Evolutionary conservation across 2,797 vertebrate genomes (phyloP), one percentile per base, ranked within the genome.

Genomic region (Malacoraja senta): DNA sequence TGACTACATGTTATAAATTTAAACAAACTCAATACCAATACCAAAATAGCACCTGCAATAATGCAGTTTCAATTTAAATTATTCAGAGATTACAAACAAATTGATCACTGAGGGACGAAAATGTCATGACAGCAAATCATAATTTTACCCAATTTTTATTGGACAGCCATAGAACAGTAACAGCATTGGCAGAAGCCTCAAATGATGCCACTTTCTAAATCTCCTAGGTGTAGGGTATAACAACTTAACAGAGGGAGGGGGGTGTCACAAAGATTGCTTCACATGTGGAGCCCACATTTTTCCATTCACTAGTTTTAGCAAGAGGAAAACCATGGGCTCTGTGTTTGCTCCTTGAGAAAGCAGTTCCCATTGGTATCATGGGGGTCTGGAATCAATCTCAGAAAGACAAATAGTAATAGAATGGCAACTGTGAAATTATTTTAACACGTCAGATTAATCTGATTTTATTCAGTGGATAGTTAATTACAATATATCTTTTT

Each of bases 391-490:
- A n/a, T 86, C 29, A 86, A 21, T 68, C 1, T 74, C 21, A 90
- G n/a, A 68, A 72, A 38, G 65, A 84, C 12, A 26, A 35, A 91
- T 38, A 91, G 68, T 8, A 90, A 38, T 88, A n/a, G 35, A 71
- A 44, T 38, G 38, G 19, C 88, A 38, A 72, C 88, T 72, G n/a
- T 32, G n/a, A 71, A 24, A 35, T 65, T 90, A n/a, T 7, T 88
- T 7, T 9, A 53, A 32, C n/a, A 24, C 8, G 12, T 32, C 19
- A 72, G 38, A 72, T 91, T 3, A 44, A 72, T 86, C 13, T n/a
- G 58, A 86, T 71, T 91, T 38, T 71, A 71, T 91, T 91, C 88
- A 91, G 26, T 91, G 32, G 38, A 91, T 72, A 72, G 88, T 38
- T 38, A 91, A 44, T 26, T 71, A 38, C 32, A 91, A 91, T 91